phyloP scores from a whole-genome alignment of 1,140 invertebrate genomes.

The Polyergus mexicanus region DNA sequence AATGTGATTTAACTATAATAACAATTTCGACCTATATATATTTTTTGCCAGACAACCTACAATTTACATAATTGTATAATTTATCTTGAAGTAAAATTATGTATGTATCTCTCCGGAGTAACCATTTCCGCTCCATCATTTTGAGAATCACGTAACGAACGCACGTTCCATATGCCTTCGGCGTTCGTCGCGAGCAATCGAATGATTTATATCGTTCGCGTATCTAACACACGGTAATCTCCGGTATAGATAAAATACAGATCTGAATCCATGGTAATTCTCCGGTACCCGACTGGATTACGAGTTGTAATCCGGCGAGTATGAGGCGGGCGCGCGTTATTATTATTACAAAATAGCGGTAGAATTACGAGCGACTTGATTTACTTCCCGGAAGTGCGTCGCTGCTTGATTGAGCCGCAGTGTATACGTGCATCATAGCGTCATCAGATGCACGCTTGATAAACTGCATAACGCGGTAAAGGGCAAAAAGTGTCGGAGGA shows the following conservation, averaged over 20 bases:
- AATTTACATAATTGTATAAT: background rate
- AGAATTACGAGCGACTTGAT: conserved; percentile 74
- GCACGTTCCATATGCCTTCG: conserved; percentile 27
- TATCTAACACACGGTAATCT: conserved; percentile 68
- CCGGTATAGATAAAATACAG: conserved; percentile 74
- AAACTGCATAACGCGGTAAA: conserved; percentile 71
- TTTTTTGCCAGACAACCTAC: background rate
- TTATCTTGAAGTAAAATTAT: background rate
- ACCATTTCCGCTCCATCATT: conserved; percentile 20
- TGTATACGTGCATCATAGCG: conserved; percentile 36
- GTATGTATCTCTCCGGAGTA: background rate
- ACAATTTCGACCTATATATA: background rate
- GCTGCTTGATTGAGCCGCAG: conserved; percentile 67
- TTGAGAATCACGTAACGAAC: conserved; percentile 16
- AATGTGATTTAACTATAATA: background rate
- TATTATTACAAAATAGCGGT: conserved; percentile 69
- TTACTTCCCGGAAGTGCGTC: conserved; percentile 74
- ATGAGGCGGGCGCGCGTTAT: conserved; percentile 37
- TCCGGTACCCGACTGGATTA: conserved; percentile 68
- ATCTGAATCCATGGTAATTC: conserved; percentile 72
- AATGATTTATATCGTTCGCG: conserved; percentile 53
- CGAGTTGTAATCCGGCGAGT: conserved; percentile 68
- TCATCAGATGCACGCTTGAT: conserved; percentile 74
- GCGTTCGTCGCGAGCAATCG: conserved; percentile 33
- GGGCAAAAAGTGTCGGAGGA: conserved; percentile 63